A percentile compares a stretch with the other conserved stretches of the same genome.
Evolutionary conservation across 2,113 vertebrate species (phyloP).

Genomic region (Chloebia gouldiae): DNA sequence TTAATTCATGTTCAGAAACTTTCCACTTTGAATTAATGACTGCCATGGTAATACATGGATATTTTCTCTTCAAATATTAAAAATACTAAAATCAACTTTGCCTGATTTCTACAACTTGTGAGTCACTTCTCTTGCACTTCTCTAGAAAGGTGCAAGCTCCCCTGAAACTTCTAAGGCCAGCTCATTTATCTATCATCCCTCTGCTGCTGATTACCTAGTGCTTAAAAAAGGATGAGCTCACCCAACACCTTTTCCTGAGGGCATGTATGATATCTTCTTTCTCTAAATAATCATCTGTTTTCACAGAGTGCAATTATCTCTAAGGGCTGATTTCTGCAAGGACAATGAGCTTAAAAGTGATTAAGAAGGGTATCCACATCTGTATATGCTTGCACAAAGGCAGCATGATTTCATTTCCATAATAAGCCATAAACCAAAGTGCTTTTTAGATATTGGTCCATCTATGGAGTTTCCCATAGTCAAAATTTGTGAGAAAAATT

Average conservation of each 20-base stretch:
- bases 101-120: neutral
- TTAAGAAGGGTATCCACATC: neutral
- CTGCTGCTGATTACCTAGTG: neutral
- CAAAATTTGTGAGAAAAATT: neutral
- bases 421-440: neutral
- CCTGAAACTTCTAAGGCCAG: neutral
- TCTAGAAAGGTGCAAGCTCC: neutral
- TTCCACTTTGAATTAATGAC: neutral
- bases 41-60: neutral
- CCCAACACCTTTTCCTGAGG: neutral
- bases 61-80: neutral
- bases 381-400: neutral
- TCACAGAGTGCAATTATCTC: neutral
- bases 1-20: neutral
- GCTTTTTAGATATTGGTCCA: neutral
- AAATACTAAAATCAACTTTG: neutral
- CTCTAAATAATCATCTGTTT: neutral
- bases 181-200: neutral
- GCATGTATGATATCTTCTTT: neutral
- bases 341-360: neutral
- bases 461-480: neutral
- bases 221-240: neutral
- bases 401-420: neutral
- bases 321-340: neutral
- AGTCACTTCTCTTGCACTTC: neutral